Evolutionary conservation across 64 coral and sea anemone species (phyloP), one percentile per base, ranked within the genome.

Genomic region (Actinia tenebrosa): DNA sequence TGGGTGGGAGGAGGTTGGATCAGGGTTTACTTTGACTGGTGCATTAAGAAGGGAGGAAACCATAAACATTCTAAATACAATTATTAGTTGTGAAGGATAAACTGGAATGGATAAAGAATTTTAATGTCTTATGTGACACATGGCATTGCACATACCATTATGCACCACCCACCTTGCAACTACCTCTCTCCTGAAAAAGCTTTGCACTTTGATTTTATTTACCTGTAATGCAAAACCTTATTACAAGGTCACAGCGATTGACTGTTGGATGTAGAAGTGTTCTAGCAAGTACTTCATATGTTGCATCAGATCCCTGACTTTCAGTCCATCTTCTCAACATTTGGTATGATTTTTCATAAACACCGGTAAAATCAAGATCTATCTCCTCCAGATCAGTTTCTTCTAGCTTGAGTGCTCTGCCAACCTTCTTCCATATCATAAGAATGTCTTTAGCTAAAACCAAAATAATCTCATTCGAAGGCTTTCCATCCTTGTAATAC

Each of bases 281-380:
- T 71, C 87, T 23, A 9, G 85, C 90, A 25, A 92, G 25, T 7
- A 47, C 54, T 53, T 84, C 30, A 71, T 87, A 92, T 53, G 18
- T 87, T 17, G 90, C 90, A 20, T 53, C n/a, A 75, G 78, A 44
- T 20, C 84, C 90, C 3, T 45, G 60, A 1, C 61, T 58, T 83
- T 87, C 44, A 45, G 53, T 80, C 90, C 90, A 92, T 60, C 68
- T 92, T n/a, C n/a, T 83, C 19, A 92, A 60, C 90, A 92, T 87
- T 1, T 68, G 55, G 18, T 83, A 92, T 64, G 85, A 68, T 30
- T 37, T 80, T 47, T 92, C 90, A 61, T 85, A 44, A 30, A 91
- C 18, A 4, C 11, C 68, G 53, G 69, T 53, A 11, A 82, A 6
- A 44, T 92, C 90, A 23, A 37, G 45, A 13, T 82, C 16, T 45